A percentile compares a stretch with the other conserved stretches of the same genome.
phyloP scores from a whole-genome alignment of 2,113 vertebrate genomes.

The Zosterops borbonicus region DNA sequence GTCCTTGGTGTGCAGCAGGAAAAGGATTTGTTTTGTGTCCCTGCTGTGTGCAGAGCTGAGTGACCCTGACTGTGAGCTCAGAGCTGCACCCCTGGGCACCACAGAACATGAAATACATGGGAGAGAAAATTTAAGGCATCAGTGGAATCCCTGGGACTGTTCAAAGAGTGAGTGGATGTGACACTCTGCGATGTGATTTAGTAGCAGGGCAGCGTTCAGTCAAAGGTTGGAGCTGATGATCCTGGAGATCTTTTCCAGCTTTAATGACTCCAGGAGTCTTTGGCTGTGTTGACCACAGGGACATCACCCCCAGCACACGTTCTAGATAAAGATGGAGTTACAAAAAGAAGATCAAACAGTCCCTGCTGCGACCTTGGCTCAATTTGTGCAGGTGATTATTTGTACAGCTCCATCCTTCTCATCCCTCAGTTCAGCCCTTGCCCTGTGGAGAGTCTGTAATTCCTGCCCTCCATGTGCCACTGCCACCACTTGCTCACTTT shows the following conservation, averaged over 20 bases:
- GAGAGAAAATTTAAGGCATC: not conserved
- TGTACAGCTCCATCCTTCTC: not conserved
- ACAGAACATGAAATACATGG: not conserved
- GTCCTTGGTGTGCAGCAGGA: not conserved
- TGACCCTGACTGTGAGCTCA: not conserved
- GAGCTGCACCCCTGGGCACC: not conserved
- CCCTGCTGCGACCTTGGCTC: not conserved
- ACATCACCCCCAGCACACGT: accelerated
- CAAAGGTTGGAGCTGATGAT: not conserved
- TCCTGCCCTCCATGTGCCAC: not conserved
- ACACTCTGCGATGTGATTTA: not conserved
- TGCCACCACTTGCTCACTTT: not conserved
- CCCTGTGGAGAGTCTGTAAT: accelerated
- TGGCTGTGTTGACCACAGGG: accelerated
- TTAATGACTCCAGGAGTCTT: too few relatives aligned
- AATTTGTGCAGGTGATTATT: not conserved
- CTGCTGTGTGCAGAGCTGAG: not conserved
- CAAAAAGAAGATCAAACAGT: not conserved
- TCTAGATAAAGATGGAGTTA: not conserved
- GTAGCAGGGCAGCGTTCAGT: not conserved
- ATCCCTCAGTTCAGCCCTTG: not conserved
- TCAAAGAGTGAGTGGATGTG: not conserved
- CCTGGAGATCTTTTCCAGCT: not conserved
- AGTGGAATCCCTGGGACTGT: not conserved
- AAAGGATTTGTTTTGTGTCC: not conserved